Percentiles rank a stretch among this genome's conserved stretches.
phyloP scores from a whole-genome alignment of 2,113 vertebrate species.

The Pteronura brasiliensis region DNA sequence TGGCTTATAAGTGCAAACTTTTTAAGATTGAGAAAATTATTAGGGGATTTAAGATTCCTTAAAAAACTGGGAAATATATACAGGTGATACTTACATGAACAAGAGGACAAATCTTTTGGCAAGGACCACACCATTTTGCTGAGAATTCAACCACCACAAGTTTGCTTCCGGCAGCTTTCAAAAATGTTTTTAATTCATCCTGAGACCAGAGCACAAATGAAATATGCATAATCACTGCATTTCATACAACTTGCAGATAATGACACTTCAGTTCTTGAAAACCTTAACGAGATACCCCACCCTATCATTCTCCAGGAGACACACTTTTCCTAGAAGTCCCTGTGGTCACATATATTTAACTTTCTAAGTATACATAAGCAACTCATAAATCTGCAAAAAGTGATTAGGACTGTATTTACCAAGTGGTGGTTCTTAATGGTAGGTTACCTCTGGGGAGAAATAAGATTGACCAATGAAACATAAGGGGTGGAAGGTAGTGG shows the following conservation, averaged over 20 bases:
- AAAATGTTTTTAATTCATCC: conserved; percentile 67
- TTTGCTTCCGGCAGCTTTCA: conserved; percentile 79
- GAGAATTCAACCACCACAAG: conserved; percentile 90
- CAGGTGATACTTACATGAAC: conserved; percentile 79
- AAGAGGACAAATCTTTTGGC: conserved; percentile 72
- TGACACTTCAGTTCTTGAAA: background rate
- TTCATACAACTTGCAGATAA: background rate
- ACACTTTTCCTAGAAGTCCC: background rate
- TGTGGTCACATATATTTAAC: background rate
- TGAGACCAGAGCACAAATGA: conserved; percentile 61
- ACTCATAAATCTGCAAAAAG: background rate
- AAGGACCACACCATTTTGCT: conserved; percentile 88
- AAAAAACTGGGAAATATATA: background rate
- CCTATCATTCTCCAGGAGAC: background rate
- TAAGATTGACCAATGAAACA: background rate
- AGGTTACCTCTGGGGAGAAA: background rate
- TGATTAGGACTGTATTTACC: background rate
- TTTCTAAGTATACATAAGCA: background rate
- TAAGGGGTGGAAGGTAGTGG: background rate
- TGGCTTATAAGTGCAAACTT: background rate
- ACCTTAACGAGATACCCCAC: background rate
- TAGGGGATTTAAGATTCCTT: background rate
- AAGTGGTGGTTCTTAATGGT: background rate
- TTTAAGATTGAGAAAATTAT: background rate
- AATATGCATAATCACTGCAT: background rate